These are phyloP conservation scores for Podiceps cristatus DNA, from an alignment of 2,113 vertebrate genomes.

Conservation along the genomic window DNA sequence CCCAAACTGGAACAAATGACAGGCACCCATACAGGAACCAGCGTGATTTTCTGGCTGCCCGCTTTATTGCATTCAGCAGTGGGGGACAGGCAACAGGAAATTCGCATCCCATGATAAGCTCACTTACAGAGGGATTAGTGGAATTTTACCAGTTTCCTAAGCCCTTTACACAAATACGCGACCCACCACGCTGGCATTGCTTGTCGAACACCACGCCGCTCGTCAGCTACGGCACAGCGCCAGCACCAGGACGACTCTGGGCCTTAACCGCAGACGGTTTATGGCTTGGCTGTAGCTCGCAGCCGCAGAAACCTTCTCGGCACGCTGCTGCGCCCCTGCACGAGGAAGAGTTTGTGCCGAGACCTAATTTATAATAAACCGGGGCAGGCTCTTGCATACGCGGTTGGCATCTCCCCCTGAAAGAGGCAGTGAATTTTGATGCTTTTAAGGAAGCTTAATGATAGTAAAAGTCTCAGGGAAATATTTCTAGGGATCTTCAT, in stretches of 20 bases:
- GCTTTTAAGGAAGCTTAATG: too few relatives aligned
- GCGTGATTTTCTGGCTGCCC: neutral
- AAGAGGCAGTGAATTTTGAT: accelerated
- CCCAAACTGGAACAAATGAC: neutral
- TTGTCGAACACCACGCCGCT: neutral
- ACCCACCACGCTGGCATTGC: neutral
- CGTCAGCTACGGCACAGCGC: accelerated
- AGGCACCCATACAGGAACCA: neutral
- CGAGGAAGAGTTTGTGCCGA: accelerated
- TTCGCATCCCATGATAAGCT: neutral
- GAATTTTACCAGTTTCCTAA: neutral
- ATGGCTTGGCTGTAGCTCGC: neutral
- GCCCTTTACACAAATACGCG: neutral
- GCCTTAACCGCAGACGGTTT: neutral
- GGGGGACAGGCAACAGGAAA: conserved; percentile 11
- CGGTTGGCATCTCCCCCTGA: accelerated
- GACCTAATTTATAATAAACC: accelerated
- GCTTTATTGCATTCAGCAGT: neutral
- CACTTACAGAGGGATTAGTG: neutral
- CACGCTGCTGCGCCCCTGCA: too few relatives aligned
- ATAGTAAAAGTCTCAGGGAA: neutral
- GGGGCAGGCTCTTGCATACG: accelerated
- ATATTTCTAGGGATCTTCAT: neutral
- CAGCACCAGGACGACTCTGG: neutral
- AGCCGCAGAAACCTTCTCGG: neutral